Conservation (phyloP, 2,113 vertebrate genomes). For the Natator depressus region DNA sequence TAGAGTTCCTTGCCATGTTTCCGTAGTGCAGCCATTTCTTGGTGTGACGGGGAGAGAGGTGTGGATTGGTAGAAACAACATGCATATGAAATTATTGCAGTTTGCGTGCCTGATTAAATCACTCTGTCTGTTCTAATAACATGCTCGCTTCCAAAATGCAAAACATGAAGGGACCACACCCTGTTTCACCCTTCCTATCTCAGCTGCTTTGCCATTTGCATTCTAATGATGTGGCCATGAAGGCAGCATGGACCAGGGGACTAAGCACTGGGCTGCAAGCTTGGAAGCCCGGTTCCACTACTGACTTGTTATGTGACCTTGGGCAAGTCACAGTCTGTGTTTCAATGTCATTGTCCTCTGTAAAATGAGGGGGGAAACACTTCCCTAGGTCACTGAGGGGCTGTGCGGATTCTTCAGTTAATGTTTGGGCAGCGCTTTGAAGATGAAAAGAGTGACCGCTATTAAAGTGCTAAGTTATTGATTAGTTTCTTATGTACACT, state of each 20-base stretch:
- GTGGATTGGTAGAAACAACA: rapidly evolving
- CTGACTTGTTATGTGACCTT: not conserved
- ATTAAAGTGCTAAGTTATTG: rapidly evolving
- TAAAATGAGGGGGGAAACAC: rapidly evolving
- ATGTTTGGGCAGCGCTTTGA: not conserved
- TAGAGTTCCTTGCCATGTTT: not conserved
- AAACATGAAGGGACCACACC: slow-evolving; percentile 6
- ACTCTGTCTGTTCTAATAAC: not conserved
- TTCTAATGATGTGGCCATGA: too few relatives aligned
- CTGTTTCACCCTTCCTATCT: not conserved
- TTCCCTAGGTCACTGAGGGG: not conserved
- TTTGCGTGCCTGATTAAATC: not conserved
- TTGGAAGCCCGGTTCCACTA: too few relatives aligned
- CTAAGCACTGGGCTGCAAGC: not conserved
- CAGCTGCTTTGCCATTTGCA: not conserved
- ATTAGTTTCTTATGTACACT: not conserved
- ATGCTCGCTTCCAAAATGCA: rapidly evolving
- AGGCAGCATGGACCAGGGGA: not conserved
- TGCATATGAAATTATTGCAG: rapidly evolving
- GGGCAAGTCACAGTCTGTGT: not conserved
- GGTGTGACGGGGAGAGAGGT: not conserved
- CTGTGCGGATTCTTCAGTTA: not conserved
- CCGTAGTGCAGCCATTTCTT: rapidly evolving
- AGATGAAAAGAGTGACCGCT: rapidly evolving
- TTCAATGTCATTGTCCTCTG: rapidly evolving